phyloP scores from a whole-genome alignment of 1,140 invertebrate species.

The Penaeus chinensis region DNA sequence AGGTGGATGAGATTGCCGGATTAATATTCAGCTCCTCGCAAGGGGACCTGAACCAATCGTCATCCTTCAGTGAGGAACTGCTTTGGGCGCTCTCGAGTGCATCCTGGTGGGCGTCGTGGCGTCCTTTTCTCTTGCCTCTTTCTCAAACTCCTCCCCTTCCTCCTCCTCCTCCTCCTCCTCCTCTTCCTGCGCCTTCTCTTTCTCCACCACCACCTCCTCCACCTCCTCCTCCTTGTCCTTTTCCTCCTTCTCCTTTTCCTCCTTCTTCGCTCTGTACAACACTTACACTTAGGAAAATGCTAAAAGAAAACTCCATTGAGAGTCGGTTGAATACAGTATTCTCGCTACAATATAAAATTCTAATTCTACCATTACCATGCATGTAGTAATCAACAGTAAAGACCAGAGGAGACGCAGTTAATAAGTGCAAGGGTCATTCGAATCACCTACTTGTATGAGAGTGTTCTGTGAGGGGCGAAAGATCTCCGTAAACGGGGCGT shows the following conservation, averaged over 20 bases:
- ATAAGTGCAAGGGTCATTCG: conserved; percentile 12
- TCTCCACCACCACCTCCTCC: not conserved
- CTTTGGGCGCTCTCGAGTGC: too few species aligned
- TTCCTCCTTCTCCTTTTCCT: not conserved
- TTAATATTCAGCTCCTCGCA: too few species aligned
- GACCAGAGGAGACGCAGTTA: not conserved
- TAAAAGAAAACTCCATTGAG: not conserved
- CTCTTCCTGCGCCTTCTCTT: not conserved
- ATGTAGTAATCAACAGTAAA: conserved; percentile 17
- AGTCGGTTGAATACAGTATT: conserved; percentile 16
- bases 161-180: conserved; percentile 1
- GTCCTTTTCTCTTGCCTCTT: not conserved
- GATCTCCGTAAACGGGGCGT: not conserved
- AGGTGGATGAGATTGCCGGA: too few species aligned
- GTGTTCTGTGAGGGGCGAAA: too few species aligned
- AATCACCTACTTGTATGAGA: not conserved
- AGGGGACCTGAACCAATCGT: too few species aligned
- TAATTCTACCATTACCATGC: conserved; percentile 4
- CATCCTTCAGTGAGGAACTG: too few species aligned
- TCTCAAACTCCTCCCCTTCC: not conserved
- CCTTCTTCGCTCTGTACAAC: not conserved
- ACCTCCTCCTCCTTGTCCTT: not conserved
- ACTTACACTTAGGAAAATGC: conserved; percentile 12
- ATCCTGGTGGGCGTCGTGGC: not conserved
- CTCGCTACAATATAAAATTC: conserved; percentile 14